Percentiles rank a stretch among this genome's conserved stretches.
Conservation (phyloP, 92 coral and sea anemone species). For the Desmophyllum pertusum region DNA sequence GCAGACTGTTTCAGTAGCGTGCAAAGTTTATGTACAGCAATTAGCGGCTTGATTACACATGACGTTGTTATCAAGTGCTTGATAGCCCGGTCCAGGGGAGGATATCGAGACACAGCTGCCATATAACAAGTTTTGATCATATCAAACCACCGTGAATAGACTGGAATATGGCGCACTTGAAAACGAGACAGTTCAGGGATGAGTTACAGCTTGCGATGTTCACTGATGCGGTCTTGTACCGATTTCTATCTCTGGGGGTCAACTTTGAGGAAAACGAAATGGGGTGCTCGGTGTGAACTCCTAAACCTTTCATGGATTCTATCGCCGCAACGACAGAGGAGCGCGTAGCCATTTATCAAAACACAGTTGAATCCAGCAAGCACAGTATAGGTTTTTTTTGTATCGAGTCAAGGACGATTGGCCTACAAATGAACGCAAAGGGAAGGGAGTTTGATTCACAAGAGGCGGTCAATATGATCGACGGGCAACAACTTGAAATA, state of each 20-base stretch:
- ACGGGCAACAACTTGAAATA: too few relatives aligned
- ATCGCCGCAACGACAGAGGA: not conserved
- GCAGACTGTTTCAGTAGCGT: not conserved
- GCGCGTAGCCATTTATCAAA: too few relatives aligned
- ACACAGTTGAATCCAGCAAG: too few relatives aligned
- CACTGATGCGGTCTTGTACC: not conserved
- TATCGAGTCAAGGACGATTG: too few relatives aligned
- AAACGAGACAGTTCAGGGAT: not conserved
- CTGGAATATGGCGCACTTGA: not conserved
- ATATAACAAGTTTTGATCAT: not conserved
- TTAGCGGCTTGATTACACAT: constrained; percentile 12
- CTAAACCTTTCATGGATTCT: not conserved
- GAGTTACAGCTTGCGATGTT: not conserved
- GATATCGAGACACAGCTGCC: not conserved
- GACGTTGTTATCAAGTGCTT: constrained; percentile 8
- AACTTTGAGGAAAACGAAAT: not conserved
- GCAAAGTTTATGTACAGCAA: not conserved
- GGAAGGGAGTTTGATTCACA: too few relatives aligned
- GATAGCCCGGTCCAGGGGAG: constrained; percentile 20
- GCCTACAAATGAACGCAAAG: too few relatives aligned
- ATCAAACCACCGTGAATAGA: not conserved
- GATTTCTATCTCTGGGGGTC: not conserved
- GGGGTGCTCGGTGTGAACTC: not conserved
- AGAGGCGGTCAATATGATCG: too few relatives aligned
- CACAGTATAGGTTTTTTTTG: too few relatives aligned